Evolutionary conservation across 1,140 invertebrate species (phyloP), one percentile per base, ranked within the genome.

Genomic region (Holcopasites calliopsidis): DNA sequence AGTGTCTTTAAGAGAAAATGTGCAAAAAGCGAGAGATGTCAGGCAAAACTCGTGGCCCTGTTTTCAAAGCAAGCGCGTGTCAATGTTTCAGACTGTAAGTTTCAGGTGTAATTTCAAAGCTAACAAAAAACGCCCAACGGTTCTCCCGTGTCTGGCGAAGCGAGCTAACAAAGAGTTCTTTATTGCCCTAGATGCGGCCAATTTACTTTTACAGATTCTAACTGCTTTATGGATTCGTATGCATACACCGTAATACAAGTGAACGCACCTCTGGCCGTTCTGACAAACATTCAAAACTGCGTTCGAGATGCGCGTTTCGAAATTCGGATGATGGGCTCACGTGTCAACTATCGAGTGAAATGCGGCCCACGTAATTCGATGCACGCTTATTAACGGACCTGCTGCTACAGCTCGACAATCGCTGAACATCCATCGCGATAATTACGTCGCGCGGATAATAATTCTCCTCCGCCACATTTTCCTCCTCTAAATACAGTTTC

Each of bases 21-120:
- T n/a, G n/a, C n/a, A n/a, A n/a, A n/a, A n/a, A n/a, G n/a, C n/a
- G n/a, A n/a, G n/a, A n/a, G n/a, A n/a, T n/a, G n/a, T n/a, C n/a
- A n/a, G n/a, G n/a, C n/a, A n/a, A n/a, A n/a, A n/a, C n/a, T n/a
- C n/a, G n/a, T n/a, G n/a, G n/a, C n/a, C n/a, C n/a, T n/a, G n/a
- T n/a, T n/a, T n/a, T n/a, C n/a, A n/a, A n/a, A n/a, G n/a, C n/a
- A n/a, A n/a, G n/a, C n/a, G n/a, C n/a, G n/a, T n/a, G n/a, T n/a
- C n/a, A n/a, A n/a, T n/a, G n/a, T n/a, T n/a, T n/a, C n/a, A n/a
- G n/a, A n/a, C n/a, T n/a, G n/a, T n/a, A n/a, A n/a, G n/a, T n/a
- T n/a, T n/a, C n/a, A n/a, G n/a, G n/a, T n/a, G n/a, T n/a, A n/a
- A 72, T 78, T 64, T 79, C 38, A 44, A 73, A 73, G 8, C 16